phyloP scores from a whole-genome alignment of 2,113 vertebrate genomes.

The Apus apus region DNA sequence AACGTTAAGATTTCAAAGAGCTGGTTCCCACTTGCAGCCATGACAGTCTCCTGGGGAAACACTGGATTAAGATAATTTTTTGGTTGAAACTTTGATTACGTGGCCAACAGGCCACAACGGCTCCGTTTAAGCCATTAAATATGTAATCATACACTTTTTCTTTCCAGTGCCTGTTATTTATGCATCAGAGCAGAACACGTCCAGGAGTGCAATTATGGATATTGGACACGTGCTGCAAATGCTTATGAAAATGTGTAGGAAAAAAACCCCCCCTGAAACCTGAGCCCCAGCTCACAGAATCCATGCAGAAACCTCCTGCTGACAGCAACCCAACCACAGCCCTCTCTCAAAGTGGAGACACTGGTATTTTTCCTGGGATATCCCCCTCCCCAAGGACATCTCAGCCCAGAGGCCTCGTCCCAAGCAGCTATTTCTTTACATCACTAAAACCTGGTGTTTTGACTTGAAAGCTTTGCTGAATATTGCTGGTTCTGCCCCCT shows the following conservation, averaged over 20 bases:
- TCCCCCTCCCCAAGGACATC: background rate
- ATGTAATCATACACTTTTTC: slow-evolving; percentile 60
- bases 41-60: slow-evolving; percentile 35
- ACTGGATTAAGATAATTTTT: slow-evolving; percentile 61
- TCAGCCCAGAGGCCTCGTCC: background rate
- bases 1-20: slow-evolving; percentile 9
- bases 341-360: background rate
- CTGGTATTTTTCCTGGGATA: background rate
- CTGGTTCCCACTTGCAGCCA: slow-evolving; percentile 8
- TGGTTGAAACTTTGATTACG: slow-evolving; percentile 52
- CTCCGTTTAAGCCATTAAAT: slow-evolving; percentile 67
- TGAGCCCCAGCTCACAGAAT: background rate
- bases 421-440: background rate
- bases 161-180: slow-evolving; percentile 67
- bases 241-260: slow-evolving; percentile 22
- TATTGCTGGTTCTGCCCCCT: background rate
- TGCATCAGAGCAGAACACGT: slow-evolving; percentile 68
- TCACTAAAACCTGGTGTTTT: background rate
- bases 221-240: slow-evolving; percentile 35
- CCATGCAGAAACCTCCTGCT: background rate
- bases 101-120: slow-evolving; percentile 51
- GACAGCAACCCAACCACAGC: background rate
- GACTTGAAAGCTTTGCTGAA: background rate
- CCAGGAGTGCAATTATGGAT: slow-evolving; percentile 58
- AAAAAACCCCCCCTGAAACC: background rate